Base-by-base conservation (phyloP, 2,113 vertebrate species). In the Sialia sialis region DNA sequence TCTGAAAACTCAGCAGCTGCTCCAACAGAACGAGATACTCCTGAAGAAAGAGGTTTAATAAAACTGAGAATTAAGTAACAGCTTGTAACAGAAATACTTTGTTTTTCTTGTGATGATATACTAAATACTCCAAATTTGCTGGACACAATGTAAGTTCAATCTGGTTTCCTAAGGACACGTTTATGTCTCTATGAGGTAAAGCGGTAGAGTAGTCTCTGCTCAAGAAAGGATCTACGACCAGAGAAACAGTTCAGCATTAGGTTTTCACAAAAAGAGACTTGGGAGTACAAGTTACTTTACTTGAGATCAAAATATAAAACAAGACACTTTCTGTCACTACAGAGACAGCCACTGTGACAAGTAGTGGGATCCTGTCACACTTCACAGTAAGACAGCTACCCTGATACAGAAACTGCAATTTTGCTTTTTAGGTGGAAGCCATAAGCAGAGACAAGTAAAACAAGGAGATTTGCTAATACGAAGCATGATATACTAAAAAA, bases 161-260 rank as follows among this genome's bases (percentile, higher is more conserved):
- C n/a, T 34, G 22, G 22, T 62, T 93, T 87, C 46, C 66, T 60
- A 60, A 60, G 25, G 32, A 67, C 26, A n/a, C 7, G 39, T 60
- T 39, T 56, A 25, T n/a, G 30, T 11, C 58, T 66, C 23, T 10
- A 39, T 1, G 3, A 72, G 9, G 29, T 13, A 12, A 51, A 82
- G 54, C 25, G 69, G 18, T 0, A 48, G 55, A 46, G 20, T 0
- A 27, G 26, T 4, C 23, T 43, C 44, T 58, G 48, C 16, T 55
- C 11, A n/a, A 36, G 9, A 23, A 32, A 41, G 5, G 5, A 64
- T 63, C 29, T 34, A 25, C 0, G 0, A 49, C 6, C n/a, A 76
- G 43, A 62, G 34, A 58, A 74, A 29, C 39, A 30, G 17, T 10
- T 69, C 32, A 76, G 34, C 3, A 4, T 1, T 1, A 32, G 16